A percentile compares a stretch with the other conserved stretches of the same genome.
These are phyloP conservation scores for Piliocolobus tephrosceles DNA, from an alignment of 2,113 vertebrate species.

Conservation along the genomic window DNA sequence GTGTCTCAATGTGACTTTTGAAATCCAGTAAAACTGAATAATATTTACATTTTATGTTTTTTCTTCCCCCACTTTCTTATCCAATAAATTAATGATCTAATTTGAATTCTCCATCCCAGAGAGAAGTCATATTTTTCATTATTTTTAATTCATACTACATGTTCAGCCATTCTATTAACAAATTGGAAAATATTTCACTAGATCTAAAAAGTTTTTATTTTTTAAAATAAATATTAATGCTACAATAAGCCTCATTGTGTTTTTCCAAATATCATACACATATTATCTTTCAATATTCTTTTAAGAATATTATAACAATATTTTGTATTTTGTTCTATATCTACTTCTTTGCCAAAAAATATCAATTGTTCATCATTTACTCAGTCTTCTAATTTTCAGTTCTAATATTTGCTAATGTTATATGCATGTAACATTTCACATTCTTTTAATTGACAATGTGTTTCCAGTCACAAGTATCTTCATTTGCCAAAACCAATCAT, in stretches of 20 bases:
- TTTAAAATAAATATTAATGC: neutral
- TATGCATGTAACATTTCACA: neutral
- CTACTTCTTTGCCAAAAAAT: neutral
- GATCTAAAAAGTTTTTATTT: neutral
- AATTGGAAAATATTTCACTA: neutral
- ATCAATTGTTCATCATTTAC: neutral
- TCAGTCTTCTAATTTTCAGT: neutral
- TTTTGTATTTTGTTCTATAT: neutral
- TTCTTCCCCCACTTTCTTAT: conserved; percentile 23
- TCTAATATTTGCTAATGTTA: neutral
- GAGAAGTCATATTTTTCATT: conserved; percentile 6
- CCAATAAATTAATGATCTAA: neutral
- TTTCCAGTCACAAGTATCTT: neutral
- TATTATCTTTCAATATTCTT: neutral
- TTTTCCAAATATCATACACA: neutral
- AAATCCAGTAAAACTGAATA: neutral
- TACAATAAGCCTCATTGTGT: neutral
- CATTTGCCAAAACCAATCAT: neutral
- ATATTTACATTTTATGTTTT: neutral
- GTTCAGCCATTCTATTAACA: neutral
- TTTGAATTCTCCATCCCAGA: conserved; percentile 1
- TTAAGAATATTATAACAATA: neutral
- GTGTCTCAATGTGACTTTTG: conserved; percentile 20
- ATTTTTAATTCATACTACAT: conserved; percentile 17
- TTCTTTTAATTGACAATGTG: neutral